Percentiles rank a stretch among this genome's conserved stretches.
phyloP scores from a whole-genome alignment of 1,140 invertebrate genomes.

The Rhagoletis zephyria region DNA sequence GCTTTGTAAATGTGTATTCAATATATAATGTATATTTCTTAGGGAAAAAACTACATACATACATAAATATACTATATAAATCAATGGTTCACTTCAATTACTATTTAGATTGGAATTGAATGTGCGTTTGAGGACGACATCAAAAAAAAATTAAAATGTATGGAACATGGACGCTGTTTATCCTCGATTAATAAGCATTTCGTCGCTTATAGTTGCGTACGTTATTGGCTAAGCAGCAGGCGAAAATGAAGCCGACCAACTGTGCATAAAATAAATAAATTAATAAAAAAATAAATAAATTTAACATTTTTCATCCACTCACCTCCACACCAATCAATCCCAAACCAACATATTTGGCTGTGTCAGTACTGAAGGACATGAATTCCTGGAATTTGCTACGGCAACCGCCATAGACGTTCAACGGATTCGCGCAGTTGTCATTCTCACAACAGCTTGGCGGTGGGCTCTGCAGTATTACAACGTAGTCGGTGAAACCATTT shows the following conservation, averaged over 20 bases:
- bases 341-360: constrained; percentile 64
- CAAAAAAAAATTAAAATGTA: not conserved
- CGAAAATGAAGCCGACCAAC: constrained; percentile 91
- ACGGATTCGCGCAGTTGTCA: constrained; percentile 59
- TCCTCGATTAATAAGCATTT: constrained; percentile 76
- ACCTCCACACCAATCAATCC: constrained; percentile 70
- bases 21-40: not conserved
- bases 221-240: constrained; percentile 90
- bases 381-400: constrained; percentile 62
- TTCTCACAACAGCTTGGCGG: constrained; percentile 61
- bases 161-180: not conserved
- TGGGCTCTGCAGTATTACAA: not conserved
- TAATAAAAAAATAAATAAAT: constrained; percentile 42
- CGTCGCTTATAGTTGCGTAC: constrained; percentile 84
- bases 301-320: constrained; percentile 57
- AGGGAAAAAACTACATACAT: not conserved
- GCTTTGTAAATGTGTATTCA: not conserved
- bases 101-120: not conserved
- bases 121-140: constrained; percentile 27
- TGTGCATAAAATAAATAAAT: constrained; percentile 74
- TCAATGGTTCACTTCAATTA: not conserved
- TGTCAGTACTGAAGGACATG: constrained; percentile 64
- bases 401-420: constrained; percentile 63
- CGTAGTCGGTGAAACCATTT: constrained; percentile 64
- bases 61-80: not conserved